phyloP scores from a whole-genome alignment of 2,888 invertebrate species.

The Cecidostiba fungosa region DNA sequence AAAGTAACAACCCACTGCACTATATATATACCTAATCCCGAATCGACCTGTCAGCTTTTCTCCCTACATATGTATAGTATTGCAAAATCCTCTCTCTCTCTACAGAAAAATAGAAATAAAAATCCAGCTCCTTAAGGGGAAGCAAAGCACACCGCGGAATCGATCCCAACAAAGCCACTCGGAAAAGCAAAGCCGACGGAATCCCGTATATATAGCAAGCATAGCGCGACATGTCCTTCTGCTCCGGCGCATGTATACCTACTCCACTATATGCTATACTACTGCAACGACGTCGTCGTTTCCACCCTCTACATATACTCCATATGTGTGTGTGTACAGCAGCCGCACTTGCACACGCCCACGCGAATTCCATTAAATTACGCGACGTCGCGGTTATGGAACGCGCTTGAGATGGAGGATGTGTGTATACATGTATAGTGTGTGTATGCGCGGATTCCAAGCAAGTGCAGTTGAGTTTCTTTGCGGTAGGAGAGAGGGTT shows the following conservation, averaged over 20 bases:
- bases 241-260: neutral
- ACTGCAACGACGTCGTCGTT: neutral
- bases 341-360: neutral
- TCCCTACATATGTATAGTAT: no score
- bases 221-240: neutral
- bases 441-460: neutral
- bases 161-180: neutral
- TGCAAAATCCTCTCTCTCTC: no score
- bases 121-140: neutral
- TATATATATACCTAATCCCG: no score
- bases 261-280: neutral
- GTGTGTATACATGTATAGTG: neutral
- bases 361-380: constrained; percentile 26
- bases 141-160: neutral
- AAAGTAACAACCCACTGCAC: no score
- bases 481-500: neutral
- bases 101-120: neutral
- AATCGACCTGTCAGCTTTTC: neutral
- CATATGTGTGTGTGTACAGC: neutral
- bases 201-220: neutral
- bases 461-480: neutral
- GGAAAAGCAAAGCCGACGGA: constrained; percentile 6
- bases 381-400: constrained; percentile 2
- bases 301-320: neutral
- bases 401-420: neutral